Base-by-base conservation (phyloP, 2,113 vertebrate genomes). In the Brienomyrus brachyistius region DNA sequence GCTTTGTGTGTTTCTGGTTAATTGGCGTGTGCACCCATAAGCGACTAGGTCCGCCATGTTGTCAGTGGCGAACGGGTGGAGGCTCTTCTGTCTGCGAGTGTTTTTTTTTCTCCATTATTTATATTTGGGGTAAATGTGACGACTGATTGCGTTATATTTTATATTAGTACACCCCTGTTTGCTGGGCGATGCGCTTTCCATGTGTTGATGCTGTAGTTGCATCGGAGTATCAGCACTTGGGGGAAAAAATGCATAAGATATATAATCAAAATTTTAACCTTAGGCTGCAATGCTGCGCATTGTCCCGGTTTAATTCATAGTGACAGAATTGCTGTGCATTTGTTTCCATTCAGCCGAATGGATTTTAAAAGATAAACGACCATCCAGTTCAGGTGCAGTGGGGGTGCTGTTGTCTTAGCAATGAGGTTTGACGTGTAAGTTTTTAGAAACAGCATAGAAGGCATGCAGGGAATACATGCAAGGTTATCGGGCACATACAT, bases 31-130 rank as follows among this genome's bases (percentile, higher is more conserved):
- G 82, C 62, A 27, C 27, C 62, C 9, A 11, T 7, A 48, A n/a
- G 82, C 45, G 43, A 35, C 40, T 48, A 45, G 10, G 50, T 86
- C 84, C 47, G 84, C 84, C 84, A 86, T 86, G 84, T 86, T 86
- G 84, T 86, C 27, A 23, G 40, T 62, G 52, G 52, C 52, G 86
- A 87, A 87, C 27, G 51, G 50, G 5, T 54, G 17, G 11, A 50
- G 47, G 17, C 19, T 80, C 5, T 43, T 19, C 35, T 43, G 4
- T 19, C 15, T 40, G 74, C 35, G 35, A 35, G 47, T 23, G 43
- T 21, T 8, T 47, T 45, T 9, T 40, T 54, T 40, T 40, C 40
- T 40, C 40, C 40, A 74, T 13, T 15, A 15, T 31, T n/a, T 5
- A 80, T 19, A 19, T 80, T 80, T 19, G 35, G 35, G 13, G 15